phyloP scores from a whole-genome alignment of 2,797 vertebrate species.

The Ficedula albicollis region DNA sequence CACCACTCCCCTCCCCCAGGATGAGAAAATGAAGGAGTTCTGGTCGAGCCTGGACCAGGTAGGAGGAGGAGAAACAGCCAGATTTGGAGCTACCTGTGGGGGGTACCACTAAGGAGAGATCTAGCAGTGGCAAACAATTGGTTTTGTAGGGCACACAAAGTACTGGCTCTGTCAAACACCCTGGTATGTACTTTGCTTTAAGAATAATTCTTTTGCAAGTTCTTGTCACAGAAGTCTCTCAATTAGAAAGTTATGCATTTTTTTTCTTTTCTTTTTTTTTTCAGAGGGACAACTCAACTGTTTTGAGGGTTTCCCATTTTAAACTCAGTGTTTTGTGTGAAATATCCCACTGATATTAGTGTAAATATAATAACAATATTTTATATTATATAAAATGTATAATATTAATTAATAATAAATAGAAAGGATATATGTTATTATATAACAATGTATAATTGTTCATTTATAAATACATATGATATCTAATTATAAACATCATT shows the following conservation, averaged over 20 bases:
- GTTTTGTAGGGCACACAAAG: neutral
- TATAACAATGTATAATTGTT: fast-evolving
- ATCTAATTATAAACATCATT: too few relatives aligned
- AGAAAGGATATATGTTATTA: neutral
- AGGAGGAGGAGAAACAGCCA: neutral
- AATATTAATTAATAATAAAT: too few relatives aligned
- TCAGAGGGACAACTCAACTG: neutral
- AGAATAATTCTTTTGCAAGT: neutral
- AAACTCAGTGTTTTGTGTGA: neutral
- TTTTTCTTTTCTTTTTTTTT: fast-evolving
- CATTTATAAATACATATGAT: neutral
- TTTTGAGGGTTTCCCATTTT: neutral
- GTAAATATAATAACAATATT: neutral
- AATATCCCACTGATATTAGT: neutral
- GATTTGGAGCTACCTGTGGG: neutral
- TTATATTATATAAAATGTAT: neutral
- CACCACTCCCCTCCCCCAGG: fast-evolving
- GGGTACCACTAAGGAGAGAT: neutral
- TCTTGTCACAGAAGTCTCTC: fast-evolving
- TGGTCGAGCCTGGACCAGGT: too few relatives aligned
- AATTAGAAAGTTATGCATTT: neutral
- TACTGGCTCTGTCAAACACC: neutral
- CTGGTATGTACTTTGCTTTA: neutral
- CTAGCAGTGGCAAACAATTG: neutral
- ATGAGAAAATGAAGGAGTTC: neutral